Evolutionary conservation across 2,797 vertebrate species (phyloP).

Genomic region (Coendou prehensilis): DNA sequence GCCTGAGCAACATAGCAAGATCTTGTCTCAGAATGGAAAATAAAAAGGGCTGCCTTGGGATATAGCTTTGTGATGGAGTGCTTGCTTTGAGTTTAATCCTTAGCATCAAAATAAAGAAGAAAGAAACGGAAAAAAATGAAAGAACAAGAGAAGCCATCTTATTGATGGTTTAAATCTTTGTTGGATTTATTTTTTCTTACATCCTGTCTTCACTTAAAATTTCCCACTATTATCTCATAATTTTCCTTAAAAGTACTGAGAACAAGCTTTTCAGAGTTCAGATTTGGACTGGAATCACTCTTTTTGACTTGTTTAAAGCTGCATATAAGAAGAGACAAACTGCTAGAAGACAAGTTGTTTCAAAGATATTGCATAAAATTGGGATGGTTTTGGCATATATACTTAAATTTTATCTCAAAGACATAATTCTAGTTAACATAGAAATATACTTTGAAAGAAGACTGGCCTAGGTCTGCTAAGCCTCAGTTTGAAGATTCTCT

Average conservation of each 20-base stretch:
- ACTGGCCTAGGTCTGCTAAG: neutral
- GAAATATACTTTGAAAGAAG: neutral
- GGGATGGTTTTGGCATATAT: constrained; percentile 3
- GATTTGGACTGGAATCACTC: neutral
- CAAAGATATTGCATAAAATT: neutral
- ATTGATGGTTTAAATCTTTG: neutral
- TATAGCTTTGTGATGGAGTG: neutral
- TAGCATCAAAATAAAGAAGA: neutral
- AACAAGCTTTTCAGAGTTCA: neutral
- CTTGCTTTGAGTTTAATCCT: neutral
- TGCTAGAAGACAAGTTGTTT: constrained; percentile 24
- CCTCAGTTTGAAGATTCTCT: neutral
- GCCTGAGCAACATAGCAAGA: neutral
- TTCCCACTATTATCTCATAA: neutral
- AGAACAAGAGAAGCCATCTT: neutral
- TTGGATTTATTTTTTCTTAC: neutral
- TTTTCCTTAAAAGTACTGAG: neutral
- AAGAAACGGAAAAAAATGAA: neutral
- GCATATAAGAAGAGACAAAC: neutral
- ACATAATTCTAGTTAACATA: constrained; percentile 24
- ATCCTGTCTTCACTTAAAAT: neutral
- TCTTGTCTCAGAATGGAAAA: neutral
- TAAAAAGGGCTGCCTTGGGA: neutral
- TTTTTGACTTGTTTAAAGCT: neutral
- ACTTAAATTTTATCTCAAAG: constrained; percentile 56